Evolutionary conservation across 2,888 invertebrate species (phyloP).

Genomic region (Hirtodrosophila cameraria): DNA sequence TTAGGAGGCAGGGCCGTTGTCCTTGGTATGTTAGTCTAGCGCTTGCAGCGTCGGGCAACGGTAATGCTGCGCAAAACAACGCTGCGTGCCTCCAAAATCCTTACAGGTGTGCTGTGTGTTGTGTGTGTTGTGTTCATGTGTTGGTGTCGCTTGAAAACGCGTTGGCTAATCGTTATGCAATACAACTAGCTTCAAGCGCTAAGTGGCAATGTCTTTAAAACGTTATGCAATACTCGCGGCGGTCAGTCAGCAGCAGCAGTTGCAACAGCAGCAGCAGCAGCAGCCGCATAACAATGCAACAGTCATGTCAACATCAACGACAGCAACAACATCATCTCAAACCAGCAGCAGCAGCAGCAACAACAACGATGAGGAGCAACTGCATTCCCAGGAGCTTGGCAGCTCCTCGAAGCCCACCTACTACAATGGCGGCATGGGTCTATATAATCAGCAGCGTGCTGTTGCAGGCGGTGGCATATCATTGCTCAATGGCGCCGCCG

Average conservation of each 20-base stretch:
- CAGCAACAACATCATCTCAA: constrained; percentile 38
- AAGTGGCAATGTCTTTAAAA: constrained; percentile 87
- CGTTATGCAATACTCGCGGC: constrained; percentile 86
- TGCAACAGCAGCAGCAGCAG: constrained; percentile 42
- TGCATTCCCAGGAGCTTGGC: constrained; percentile 45
- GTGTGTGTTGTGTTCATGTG: constrained; percentile 27
- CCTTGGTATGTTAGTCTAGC: constrained; percentile 72
- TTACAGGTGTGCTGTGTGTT: constrained; percentile 18
- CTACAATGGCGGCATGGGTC: constrained; percentile 82
- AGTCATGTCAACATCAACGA: constrained; percentile 48
- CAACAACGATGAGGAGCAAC: constrained; percentile 22
- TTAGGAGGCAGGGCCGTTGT: constrained; percentile 49
- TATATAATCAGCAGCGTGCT: constrained; percentile 81
- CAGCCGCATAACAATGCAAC: constrained; percentile 49
- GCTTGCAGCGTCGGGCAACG: constrained; percentile 37
- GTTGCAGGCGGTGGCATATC: constrained; percentile 61
- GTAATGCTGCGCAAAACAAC: constrained; percentile 19
- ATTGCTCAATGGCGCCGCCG: constrained; percentile 57
- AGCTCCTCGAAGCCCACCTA: constrained; percentile 64
- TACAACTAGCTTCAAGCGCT: constrained; percentile 40
- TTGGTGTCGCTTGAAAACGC: constrained; percentile 47
- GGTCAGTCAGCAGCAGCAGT: constrained; percentile 80
- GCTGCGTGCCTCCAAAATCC: constrained; percentile 19
- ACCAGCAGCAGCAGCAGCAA: constrained; percentile 11
- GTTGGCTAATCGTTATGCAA: constrained; percentile 74